These are phyloP conservation scores for Ophion ellenae DNA, from an alignment of 2,888 invertebrate genomes.

Conservation along the genomic window DNA sequence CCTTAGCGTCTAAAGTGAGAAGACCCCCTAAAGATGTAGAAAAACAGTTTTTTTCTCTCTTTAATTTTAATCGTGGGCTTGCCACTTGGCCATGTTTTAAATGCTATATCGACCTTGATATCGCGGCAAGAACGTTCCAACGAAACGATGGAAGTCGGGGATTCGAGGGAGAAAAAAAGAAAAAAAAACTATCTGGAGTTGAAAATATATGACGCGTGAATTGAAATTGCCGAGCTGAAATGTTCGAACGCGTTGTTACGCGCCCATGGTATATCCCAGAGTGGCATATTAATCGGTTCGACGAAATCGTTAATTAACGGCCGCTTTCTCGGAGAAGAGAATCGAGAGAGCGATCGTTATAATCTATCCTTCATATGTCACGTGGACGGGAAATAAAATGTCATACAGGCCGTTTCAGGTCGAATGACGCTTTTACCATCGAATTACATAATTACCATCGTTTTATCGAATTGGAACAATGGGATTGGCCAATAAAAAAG, in stretches of 20 bases:
- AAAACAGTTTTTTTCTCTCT: background rate
- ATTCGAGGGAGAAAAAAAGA: background rate
- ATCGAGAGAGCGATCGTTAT: slow-evolving; percentile 32
- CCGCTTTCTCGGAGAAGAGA: slow-evolving; percentile 48
- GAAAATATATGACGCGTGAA: background rate
- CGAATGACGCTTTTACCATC: no score
- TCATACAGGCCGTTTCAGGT: background rate
- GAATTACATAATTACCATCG: no score
- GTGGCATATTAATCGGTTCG: slow-evolving; percentile 48
- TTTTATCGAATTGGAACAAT: no score
- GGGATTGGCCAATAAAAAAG: no score
- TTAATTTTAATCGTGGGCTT: background rate
- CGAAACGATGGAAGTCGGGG: background rate
- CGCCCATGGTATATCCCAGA: background rate
- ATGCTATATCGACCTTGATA: slow-evolving; percentile 21
- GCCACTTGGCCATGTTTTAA: background rate
- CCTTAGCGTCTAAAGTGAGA: no score
- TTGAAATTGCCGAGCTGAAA: slow-evolving; percentile 4
- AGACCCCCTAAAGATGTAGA: background rate
- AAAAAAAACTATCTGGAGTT: background rate
- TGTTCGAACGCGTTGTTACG: background rate
- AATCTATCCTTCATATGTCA: slow-evolving; percentile 4
- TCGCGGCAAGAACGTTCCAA: background rate
- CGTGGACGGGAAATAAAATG: background rate
- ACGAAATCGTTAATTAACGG: slow-evolving; percentile 55